Percentiles rank a stretch among this genome's conserved stretches.
phyloP scores from a whole-genome alignment of 2,888 invertebrate genomes.

The Resseliella maxima region DNA sequence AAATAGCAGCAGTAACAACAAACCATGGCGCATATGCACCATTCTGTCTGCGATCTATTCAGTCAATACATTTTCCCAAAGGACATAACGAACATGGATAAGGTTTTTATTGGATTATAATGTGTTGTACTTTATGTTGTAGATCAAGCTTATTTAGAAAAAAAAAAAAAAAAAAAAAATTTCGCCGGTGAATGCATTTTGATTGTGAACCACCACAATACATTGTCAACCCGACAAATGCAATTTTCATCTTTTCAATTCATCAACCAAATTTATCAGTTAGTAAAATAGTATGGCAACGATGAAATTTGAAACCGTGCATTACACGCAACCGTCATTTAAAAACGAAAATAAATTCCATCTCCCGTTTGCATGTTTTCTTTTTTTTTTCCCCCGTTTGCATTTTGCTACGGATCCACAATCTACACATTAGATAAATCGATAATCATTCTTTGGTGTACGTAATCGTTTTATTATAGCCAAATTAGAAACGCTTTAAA shows the following conservation, averaged over 20 bases:
- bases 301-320: background rate
- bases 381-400: background rate
- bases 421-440: background rate
- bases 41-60: background rate
- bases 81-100: constrained; percentile 55
- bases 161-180: background rate
- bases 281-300: background rate
- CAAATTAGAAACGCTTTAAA: constrained; percentile 53
- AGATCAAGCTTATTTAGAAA: background rate
- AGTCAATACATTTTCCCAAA: constrained; percentile 51
- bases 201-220: background rate
- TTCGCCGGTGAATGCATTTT: constrained; percentile 1
- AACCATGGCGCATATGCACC: constrained; percentile 42
- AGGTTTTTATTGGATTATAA: constrained; percentile 55
- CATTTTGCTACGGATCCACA: background rate
- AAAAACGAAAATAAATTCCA: too few species aligned
- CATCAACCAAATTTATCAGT: constrained; percentile 10
- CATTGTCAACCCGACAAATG: background rate
- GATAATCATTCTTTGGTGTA: constrained; percentile 24
- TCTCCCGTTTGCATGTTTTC: background rate
- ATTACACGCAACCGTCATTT: constrained; percentile 10
- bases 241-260: background rate
- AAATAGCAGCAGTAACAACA: constrained; percentile 26
- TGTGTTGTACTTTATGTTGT: constrained; percentile 32
- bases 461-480: constrained; percentile 49